phyloP scores from a whole-genome alignment of 92 coral and sea anemone genomes.

The Isaurus tuberculatus region DNA sequence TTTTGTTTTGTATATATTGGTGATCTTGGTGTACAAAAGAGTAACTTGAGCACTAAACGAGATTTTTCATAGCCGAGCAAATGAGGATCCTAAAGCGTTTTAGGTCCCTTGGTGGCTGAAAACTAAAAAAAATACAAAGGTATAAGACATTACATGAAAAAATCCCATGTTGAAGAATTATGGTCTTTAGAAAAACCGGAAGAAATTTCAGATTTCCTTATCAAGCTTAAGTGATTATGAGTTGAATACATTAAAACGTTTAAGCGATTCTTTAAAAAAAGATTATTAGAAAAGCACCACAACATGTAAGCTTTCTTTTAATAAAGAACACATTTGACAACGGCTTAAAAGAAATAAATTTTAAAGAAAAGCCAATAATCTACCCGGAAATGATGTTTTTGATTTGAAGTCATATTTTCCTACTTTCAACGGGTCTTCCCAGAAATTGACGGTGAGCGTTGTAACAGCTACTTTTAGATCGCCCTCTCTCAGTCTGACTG shows the following conservation, averaged over 20 bases:
- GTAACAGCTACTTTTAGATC: too few relatives aligned
- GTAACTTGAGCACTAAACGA: too few relatives aligned
- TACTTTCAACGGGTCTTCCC: not conserved
- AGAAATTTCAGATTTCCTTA: not conserved
- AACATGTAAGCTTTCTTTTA: not conserved
- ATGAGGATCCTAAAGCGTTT: too few relatives aligned
- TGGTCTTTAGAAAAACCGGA: too few relatives aligned
- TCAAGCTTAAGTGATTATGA: not conserved
- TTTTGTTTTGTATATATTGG: too few relatives aligned
- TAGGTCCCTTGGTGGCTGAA: too few relatives aligned
- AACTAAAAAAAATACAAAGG: not conserved
- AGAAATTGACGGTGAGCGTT: too few relatives aligned
- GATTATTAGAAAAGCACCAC: not conserved
- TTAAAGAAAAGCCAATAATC: not conserved
- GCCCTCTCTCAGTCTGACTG: too few relatives aligned
- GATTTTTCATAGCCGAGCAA: too few relatives aligned
- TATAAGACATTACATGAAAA: not conserved
- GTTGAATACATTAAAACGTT: not conserved
- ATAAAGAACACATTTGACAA: not conserved
- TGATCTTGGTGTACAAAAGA: too few relatives aligned
- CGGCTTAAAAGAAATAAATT: not conserved
- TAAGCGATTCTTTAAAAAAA: too few relatives aligned
- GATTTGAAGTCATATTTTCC: not conserved
- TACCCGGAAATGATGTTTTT: not conserved
- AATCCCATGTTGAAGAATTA: too few relatives aligned